phyloP scores from a whole-genome alignment of 2,797 vertebrate genomes.

The Streptopelia turtur region DNA sequence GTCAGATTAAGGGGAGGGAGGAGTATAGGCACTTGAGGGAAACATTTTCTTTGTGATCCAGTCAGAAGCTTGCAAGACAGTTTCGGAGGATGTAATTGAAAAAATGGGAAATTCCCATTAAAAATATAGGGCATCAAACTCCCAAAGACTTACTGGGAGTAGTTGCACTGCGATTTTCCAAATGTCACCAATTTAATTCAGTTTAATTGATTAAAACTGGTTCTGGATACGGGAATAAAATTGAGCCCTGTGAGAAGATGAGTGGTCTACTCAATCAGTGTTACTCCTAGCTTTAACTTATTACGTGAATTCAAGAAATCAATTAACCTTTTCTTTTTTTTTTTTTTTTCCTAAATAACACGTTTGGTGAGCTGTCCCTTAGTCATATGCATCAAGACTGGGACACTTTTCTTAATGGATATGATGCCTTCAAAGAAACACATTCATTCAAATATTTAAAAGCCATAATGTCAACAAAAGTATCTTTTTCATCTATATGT shows the following conservation, averaged over 20 bases:
- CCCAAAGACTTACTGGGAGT: background rate
- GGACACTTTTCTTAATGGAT: background rate
- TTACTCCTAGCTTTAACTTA: background rate
- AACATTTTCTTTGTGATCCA: background rate
- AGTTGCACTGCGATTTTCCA: background rate
- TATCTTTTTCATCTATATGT: background rate
- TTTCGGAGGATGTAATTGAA: background rate
- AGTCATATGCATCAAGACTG: background rate
- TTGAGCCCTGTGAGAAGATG: background rate
- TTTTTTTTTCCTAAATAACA: background rate
- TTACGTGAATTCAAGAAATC: background rate
- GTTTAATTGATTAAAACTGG: background rate
- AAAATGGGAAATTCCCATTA: background rate
- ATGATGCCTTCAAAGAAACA: background rate
- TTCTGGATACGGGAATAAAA: background rate
- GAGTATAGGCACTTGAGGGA: background rate
- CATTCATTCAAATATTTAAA: background rate
- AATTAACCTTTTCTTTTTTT: background rate
- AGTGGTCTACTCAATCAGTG: background rate
- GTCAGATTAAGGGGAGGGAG: conserved; percentile 25
- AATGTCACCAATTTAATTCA: background rate
- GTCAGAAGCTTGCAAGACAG: background rate
- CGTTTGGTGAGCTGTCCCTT: background rate
- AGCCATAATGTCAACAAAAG: background rate
- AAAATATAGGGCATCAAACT: background rate